These are phyloP conservation scores for Amorpha juglandis DNA, from an alignment of 2,888 invertebrate species.

Conservation along the genomic window DNA sequence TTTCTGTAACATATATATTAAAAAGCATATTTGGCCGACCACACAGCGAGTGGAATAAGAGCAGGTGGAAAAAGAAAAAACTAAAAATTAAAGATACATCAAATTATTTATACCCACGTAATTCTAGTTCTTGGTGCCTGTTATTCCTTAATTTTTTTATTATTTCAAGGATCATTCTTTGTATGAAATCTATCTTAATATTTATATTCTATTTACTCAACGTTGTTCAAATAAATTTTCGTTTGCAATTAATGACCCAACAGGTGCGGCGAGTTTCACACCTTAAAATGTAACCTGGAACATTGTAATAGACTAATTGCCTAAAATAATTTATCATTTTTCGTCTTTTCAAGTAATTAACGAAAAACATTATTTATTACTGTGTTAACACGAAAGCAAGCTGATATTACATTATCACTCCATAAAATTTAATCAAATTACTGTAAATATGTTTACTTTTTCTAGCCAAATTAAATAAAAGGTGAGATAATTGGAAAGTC, in stretches of 20 bases:
- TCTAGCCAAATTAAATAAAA: neutral
- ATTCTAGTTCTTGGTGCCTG: no score
- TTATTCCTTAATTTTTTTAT: no score
- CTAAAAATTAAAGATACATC: no score
- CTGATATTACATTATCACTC: constrained; percentile 10
- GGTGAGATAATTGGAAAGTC: no score
- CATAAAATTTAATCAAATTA: constrained; percentile 10
- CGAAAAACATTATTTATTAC: constrained; percentile 23
- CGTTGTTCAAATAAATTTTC: neutral
- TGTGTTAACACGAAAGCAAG: constrained; percentile 23
- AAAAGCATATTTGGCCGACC: no score
- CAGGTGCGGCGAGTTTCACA: constrained; percentile 56
- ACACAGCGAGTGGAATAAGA: no score
- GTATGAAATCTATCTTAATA: no score
- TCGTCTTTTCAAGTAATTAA: constrained; percentile 32
- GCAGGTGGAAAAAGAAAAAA: no score
- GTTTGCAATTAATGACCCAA: constrained; percentile 41
- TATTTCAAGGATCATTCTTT: no score
- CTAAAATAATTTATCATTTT: constrained; percentile 57
- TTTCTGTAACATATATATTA: no score
- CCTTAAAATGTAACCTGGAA: constrained; percentile 48
- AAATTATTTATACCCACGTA: no score
- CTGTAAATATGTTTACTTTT: constrained; percentile 4
- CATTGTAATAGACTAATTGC: constrained; percentile 57
- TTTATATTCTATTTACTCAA: neutral